Evolutionary conservation across 2,888 invertebrate species (phyloP), one percentile per base, ranked within the genome.

Genomic region (Azorinus chamasolen): DNA sequence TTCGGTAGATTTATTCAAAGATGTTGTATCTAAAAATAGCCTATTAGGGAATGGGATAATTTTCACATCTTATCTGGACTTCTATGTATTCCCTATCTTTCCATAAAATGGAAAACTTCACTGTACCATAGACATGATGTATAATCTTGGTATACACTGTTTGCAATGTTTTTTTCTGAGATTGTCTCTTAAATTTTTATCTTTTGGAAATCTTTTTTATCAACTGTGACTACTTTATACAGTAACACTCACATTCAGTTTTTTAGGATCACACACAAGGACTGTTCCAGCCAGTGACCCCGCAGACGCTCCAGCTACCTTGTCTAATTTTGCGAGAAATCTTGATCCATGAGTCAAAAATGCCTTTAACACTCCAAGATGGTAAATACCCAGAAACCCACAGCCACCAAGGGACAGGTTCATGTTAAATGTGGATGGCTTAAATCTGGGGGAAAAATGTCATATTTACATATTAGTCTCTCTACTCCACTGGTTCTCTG

Each of bases 381-480:
- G 99, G 94, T 99, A 99, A 90, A 99, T 97, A 88, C 99, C 99
- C 88, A 99, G 95, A 94, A 99, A 99, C 81, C 99, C 99, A 94
- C 99, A 99, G 86, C 99, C 99, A 93, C 99, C 98, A 93, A 99
- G 98, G 82, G 98, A 98, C 90, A 99, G 83, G 65, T 90, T 83
- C 64, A 85, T 81, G 6, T 5, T n/a, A n/a, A n/a, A n/a, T n/a
- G n/a, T n/a, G n/a, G n/a, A n/a, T n/a, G n/a, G n/a, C n/a, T n/a
- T n/a, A n/a, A n/a, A n/a, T n/a, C n/a, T n/a, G n/a, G n/a, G n/a
- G n/a, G n/a, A n/a, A n/a, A n/a, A n/a, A n/a, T n/a, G n/a, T n/a
- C n/a, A n/a, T n/a, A n/a, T n/a, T n/a, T n/a, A n/a, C n/a, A n/a
- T n/a, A n/a, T n/a, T n/a, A n/a, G n/a, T n/a, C n/a, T n/a, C n/a